phyloP scores from a whole-genome alignment of 53 echinoderm and acorn worm species.

The Crossaster papposus region DNA sequence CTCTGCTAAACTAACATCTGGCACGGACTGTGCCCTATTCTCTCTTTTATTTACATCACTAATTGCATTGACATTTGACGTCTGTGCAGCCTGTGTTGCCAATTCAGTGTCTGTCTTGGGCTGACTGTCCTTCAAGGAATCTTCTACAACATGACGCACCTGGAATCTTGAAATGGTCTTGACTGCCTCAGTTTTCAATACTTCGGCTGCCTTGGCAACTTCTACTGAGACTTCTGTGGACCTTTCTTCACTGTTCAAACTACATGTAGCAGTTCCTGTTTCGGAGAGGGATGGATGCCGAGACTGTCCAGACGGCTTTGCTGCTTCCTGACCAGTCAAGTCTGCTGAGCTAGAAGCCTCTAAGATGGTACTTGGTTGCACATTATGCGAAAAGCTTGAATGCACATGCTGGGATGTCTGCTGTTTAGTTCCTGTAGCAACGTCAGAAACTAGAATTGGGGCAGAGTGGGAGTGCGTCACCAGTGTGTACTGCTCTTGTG shows the following conservation, averaged over 20 bases:
- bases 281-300: background rate
- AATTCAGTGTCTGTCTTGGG: constrained; percentile 37
- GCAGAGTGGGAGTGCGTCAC: constrained; percentile 50
- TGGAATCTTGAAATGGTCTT: constrained; percentile 53
- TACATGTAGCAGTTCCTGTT: background rate
- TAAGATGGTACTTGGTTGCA: constrained; percentile 3
- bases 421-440: constrained; percentile 8
- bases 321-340: constrained; percentile 15
- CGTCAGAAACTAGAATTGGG: constrained; percentile 29
- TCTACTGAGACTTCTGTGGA: constrained; percentile 8
- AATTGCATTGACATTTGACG: constrained; percentile 38
- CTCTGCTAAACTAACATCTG: constrained; percentile 39
- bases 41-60: constrained; percentile 46
- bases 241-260: background rate
- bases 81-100: constrained; percentile 15
- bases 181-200: constrained; percentile 33
- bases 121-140: constrained; percentile 38
- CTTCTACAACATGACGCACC: constrained; percentile 48
- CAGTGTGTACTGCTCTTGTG: constrained; percentile 48
- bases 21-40: constrained; percentile 38
- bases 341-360: constrained; percentile 16
- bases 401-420: constrained; percentile 28
- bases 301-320: background rate
- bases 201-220: constrained; percentile 49
- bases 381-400: constrained; percentile 25